Evolutionary conservation across 2,113 vertebrate species (phyloP).

Genomic region (Nyctereutes procyonoides): DNA sequence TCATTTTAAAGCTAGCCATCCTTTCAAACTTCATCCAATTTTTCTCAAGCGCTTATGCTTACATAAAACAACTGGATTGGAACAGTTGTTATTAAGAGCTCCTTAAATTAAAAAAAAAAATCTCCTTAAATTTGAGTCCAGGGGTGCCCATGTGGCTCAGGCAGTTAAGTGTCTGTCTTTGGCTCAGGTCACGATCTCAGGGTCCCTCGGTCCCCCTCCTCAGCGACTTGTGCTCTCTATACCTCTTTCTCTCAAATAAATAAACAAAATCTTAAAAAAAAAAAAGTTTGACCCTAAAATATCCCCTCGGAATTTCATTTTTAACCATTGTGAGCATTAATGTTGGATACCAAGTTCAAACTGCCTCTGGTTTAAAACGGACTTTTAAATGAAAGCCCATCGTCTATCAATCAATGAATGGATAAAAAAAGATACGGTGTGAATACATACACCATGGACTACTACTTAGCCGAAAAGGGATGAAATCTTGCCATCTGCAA

Average conservation of each 20-base stretch:
- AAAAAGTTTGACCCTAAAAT: not conserved
- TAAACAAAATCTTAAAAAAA: too few species aligned
- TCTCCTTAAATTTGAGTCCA: not conserved
- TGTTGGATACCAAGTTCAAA: constrained; percentile 58
- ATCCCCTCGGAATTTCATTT: constrained; percentile 37
- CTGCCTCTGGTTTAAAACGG: constrained; percentile 58
- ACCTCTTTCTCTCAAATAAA: too few species aligned
- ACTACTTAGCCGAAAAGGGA: not conserved
- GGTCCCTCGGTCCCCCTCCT: too few species aligned
- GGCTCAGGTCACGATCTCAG: not conserved
- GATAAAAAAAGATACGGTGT: not conserved
- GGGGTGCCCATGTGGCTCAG: not conserved
- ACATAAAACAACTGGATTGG: not conserved
- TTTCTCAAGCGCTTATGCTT: not conserved
- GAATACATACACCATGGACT: not conserved
- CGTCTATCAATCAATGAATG: not conserved
- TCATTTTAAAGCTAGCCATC: not conserved
- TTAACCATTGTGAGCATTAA: not conserved
- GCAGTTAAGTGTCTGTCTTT: not conserved
- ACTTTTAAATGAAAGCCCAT: not conserved
- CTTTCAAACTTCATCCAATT: not conserved
- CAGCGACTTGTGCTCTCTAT: too few species aligned
- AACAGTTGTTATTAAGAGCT: constrained; percentile 39
- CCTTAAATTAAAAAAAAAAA: not conserved
- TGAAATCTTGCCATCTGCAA: not conserved